These are phyloP conservation scores for Globodera ellingtonae DNA, from an alignment of 1,140 invertebrate species.

Conservation along the genomic window DNA sequence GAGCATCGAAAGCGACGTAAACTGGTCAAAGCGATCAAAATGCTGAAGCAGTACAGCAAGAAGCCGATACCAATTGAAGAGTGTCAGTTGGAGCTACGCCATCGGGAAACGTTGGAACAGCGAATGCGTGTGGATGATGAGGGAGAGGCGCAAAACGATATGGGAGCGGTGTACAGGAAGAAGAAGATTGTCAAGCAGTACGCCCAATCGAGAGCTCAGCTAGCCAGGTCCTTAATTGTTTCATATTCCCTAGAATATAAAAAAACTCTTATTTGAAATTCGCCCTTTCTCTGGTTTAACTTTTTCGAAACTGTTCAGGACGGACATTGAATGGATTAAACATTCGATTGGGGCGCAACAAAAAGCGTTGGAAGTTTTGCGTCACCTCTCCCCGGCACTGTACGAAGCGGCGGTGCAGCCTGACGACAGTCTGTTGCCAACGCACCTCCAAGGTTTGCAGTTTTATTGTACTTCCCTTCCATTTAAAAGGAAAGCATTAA, in stretches of 20 bases:
- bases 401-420: conserved; percentile 65
- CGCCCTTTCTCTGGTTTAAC: too few species aligned
- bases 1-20: conserved; percentile 56
- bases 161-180: conserved; percentile 28
- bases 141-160: conserved; percentile 38
- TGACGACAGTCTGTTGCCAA: conserved; percentile 56
- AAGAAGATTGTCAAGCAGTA: conserved; percentile 50
- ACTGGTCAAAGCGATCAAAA: conserved; percentile 57
- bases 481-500: neutral
- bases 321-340: conserved; percentile 53
- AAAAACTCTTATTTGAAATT: too few species aligned
- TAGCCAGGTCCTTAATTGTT: conserved; percentile 31
- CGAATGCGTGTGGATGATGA: conserved; percentile 14
- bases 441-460: conserved; percentile 51
- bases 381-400: conserved; percentile 62
- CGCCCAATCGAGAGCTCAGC: conserved; percentile 25
- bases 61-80: conserved; percentile 64
- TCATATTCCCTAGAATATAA: neutral
- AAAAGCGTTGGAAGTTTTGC: conserved; percentile 61
- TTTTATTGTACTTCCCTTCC: neutral
- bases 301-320: neutral
- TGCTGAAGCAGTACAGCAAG: conserved; percentile 61
- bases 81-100: conserved; percentile 55
- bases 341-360: conserved; percentile 49
- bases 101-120: conserved; percentile 35